A percentile compares a stretch with the other conserved stretches of the same genome.
phyloP scores from a whole-genome alignment of 1,140 invertebrate genomes.

The Telenomus remus region DNA sequence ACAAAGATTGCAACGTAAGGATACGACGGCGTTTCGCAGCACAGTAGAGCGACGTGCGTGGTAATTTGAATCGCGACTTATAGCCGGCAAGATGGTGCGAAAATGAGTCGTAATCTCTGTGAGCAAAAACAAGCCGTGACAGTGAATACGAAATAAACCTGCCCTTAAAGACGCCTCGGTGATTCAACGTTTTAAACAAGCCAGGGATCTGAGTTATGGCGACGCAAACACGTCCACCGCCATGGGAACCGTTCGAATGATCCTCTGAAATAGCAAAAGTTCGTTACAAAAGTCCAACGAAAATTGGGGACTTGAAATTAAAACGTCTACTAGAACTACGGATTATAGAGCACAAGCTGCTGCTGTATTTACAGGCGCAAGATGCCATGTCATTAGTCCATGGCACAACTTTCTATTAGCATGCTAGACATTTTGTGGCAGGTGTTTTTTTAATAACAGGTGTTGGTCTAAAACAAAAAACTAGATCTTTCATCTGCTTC shows the following conservation, averaged over 20 bases:
- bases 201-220: slow-evolving; percentile 6
- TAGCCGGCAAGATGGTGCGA: slow-evolving; percentile 12
- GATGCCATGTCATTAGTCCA: slow-evolving; percentile 15
- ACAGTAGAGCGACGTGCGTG: slow-evolving; percentile 44
- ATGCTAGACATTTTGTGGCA: slow-evolving; percentile 28
- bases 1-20: slow-evolving; percentile 1
- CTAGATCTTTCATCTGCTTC: slow-evolving; percentile 23
- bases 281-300: not conserved
- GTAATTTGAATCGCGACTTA: slow-evolving; percentile 55
- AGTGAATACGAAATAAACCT: slow-evolving; percentile 57
- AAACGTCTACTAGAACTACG: slow-evolving; percentile 3
- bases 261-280: not conserved
- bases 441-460: slow-evolving; percentile 51
- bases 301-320: slow-evolving; percentile 1
- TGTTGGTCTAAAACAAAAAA: slow-evolving; percentile 43
- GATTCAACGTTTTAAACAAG: slow-evolving; percentile 10
- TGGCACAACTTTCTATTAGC: slow-evolving; percentile 40
- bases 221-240: slow-evolving; percentile 1
- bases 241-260: not conserved
- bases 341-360: slow-evolving; percentile 1
- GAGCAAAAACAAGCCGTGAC: slow-evolving; percentile 57
- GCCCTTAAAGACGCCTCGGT: slow-evolving; percentile 13
- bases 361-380: slow-evolving; percentile 1
- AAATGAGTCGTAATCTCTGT: slow-evolving; percentile 38
- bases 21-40: slow-evolving; percentile 34